A percentile compares a stretch with the other conserved stretches of the same genome.
These are phyloP conservation scores for Pissodes strobi DNA, from an alignment of 1,140 invertebrate species.

Conservation along the genomic window DNA sequence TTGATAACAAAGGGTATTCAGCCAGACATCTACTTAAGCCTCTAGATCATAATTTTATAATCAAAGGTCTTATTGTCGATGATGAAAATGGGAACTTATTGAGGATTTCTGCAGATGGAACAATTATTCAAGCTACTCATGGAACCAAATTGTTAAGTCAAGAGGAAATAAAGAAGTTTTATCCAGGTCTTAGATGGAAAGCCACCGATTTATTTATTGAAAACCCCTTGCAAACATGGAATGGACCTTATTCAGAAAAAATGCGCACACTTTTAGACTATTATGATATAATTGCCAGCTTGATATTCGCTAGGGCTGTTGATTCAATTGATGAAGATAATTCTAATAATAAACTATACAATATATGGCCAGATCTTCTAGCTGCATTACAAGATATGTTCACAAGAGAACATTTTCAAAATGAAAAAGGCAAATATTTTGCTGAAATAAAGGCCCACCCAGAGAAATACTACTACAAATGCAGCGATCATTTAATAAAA, in stretches of 20 bases:
- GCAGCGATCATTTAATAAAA: constrained; percentile 62
- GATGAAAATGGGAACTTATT: constrained; percentile 74
- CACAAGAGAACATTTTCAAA: constrained; percentile 63
- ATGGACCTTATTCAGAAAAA: constrained; percentile 62
- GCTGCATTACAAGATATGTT: constrained; percentile 68
- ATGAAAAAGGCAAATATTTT: constrained; percentile 66
- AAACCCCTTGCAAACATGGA: constrained; percentile 66
- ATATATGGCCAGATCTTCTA: constrained; percentile 70
- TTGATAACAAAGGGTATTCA: constrained; percentile 66
- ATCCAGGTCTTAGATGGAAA: constrained; percentile 66
- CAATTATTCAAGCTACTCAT: constrained; percentile 69
- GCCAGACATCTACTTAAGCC: constrained; percentile 59
- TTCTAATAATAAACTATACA: constrained; percentile 57
- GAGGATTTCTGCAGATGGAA: constrained; percentile 65
- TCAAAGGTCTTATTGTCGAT: constrained; percentile 78
- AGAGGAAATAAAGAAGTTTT: constrained; percentile 65
- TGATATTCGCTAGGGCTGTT: constrained; percentile 74
- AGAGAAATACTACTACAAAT: constrained; percentile 67
- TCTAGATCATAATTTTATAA: constrained; percentile 66
- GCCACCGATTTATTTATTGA: constrained; percentile 60
- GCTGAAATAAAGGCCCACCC: constrained; percentile 65
- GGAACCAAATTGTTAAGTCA: constrained; percentile 66
- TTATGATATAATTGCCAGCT: constrained; percentile 71
- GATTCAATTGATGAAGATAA: constrained; percentile 68
- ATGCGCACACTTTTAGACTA: constrained; percentile 75